Evolutionary conservation across 2,113 vertebrate genomes (phyloP).

Genomic region (Crotophaga sulcirostris): DNA sequence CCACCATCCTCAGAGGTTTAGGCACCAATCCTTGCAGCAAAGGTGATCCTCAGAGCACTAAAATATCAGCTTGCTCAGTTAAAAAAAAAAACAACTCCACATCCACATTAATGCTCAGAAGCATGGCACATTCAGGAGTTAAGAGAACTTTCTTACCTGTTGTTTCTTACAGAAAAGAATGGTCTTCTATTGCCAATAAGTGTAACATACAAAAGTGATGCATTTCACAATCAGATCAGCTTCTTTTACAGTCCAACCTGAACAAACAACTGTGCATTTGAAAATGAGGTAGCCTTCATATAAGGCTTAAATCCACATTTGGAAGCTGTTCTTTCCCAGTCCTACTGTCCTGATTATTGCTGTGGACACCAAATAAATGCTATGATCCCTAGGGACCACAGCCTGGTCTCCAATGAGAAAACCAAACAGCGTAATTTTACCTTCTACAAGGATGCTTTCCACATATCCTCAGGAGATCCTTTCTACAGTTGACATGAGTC

Average conservation of each 20-base stretch:
- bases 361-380: background rate
- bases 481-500: background rate
- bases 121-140: background rate
- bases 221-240: background rate
- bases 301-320: background rate
- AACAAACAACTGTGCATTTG: background rate
- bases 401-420: background rate
- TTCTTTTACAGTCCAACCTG: background rate
- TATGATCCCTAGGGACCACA: rapidly evolving
- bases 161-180: background rate
- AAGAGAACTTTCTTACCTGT: background rate
- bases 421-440: background rate
- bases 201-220: background rate
- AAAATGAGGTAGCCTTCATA: background rate
- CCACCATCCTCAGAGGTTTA: background rate
- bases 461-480: background rate
- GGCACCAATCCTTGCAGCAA: background rate
- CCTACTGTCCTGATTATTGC: background rate
- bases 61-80: slow-evolving; percentile 11
- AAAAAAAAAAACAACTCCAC: background rate
- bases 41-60: slow-evolving; percentile 22
- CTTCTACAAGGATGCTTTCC: background rate
- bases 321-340: background rate
- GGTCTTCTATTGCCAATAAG: background rate
- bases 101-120: background rate